Evolutionary conservation across 2,113 vertebrate species (phyloP).

Genomic region (Chloebia gouldiae): DNA sequence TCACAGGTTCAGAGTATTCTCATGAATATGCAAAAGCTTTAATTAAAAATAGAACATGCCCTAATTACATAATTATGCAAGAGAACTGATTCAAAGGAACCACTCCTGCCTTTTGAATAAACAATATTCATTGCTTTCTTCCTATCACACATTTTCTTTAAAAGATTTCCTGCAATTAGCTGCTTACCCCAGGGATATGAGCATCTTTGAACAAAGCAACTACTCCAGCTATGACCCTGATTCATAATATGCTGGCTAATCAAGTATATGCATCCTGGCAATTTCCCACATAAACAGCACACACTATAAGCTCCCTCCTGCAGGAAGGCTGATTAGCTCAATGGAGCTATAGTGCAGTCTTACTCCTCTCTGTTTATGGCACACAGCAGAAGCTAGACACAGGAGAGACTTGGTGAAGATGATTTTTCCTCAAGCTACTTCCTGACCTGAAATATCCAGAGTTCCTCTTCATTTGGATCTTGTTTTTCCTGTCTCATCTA

Average conservation of each 20-base stretch:
- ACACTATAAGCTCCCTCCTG: background rate
- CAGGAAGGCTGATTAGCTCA: constrained; percentile 20
- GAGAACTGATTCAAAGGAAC: constrained; percentile 41
- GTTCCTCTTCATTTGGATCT: background rate
- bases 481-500: constrained; percentile 17
- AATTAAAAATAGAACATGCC: constrained; percentile 62
- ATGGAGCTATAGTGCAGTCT: background rate
- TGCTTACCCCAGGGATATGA: constrained; percentile 15
- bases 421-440: background rate
- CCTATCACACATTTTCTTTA: constrained; percentile 49
- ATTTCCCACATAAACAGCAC: constrained; percentile 29
- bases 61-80: constrained; percentile 60
- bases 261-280: background rate
- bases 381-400: background rate
- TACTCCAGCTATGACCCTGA: constrained; percentile 51
- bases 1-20: constrained; percentile 20
- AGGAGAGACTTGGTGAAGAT: background rate
- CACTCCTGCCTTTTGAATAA: constrained; percentile 51
- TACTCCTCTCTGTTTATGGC: background rate
- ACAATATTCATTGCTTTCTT: constrained; percentile 60
- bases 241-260: constrained; percentile 29
- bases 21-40: constrained; percentile 54
- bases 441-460: background rate
- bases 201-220: constrained; percentile 44
- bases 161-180: constrained; percentile 60